A percentile compares a stretch with the other conserved stretches of the same genome.
Evolutionary conservation across 2,797 vertebrate genomes (phyloP).

Genomic region (Melanotaenia trifasciata): DNA sequence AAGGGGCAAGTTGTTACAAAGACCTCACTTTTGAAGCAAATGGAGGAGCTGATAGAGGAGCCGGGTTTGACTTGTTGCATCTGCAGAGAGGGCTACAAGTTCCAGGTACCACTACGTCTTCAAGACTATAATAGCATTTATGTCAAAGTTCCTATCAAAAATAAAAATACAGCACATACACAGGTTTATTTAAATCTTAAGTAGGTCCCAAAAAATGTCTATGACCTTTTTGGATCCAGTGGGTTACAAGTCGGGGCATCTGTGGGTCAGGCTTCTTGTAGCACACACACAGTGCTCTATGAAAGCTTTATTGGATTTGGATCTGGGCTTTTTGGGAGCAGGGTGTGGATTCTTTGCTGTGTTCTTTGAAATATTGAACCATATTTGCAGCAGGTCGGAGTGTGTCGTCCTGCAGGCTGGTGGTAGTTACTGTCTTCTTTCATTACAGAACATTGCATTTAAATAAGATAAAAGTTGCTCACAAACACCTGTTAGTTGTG

Average conservation of each 20-base stretch:
- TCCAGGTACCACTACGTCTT: slow-evolving; percentile 86
- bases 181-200: not conserved
- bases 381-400: not conserved
- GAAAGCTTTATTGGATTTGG: not conserved
- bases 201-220: not conserved
- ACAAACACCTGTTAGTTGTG: not conserved
- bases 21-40: slow-evolving; percentile 96
- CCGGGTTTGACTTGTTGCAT: slow-evolving; percentile 98
- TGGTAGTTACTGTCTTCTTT: not conserved
- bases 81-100: slow-evolving; percentile 98
- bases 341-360: not conserved
- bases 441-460: not conserved
- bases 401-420: not conserved
- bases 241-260: not conserved
- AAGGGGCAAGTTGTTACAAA: slow-evolving; percentile 99
- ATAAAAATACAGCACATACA: not conserved
- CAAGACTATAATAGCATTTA: not conserved
- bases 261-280: not conserved
- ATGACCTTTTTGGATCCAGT: not conserved
- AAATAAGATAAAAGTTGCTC: not conserved
- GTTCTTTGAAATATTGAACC: not conserved
- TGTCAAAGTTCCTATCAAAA: not conserved
- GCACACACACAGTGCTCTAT: not conserved
- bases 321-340: not conserved
- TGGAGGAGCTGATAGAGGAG: slow-evolving; percentile 99